These are phyloP conservation scores for Cheilosia grossa DNA, from an alignment of 2,888 invertebrate genomes.

Conservation along the genomic window DNA sequence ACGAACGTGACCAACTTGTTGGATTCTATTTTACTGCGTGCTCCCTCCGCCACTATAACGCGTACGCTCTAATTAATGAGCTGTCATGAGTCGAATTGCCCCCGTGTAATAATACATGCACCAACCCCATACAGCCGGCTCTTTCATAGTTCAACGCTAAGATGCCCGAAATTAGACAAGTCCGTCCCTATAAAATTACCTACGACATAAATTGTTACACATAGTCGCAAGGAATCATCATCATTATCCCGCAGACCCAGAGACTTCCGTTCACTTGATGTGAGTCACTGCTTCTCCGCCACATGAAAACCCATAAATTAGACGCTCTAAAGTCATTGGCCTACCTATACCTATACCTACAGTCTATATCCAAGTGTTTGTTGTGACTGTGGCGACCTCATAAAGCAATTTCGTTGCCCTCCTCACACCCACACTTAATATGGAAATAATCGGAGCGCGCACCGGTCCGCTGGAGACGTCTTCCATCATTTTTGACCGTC, in stretches of 20 bases:
- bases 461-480: conserved; percentile 70
- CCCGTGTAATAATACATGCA: conserved; percentile 12
- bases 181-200: conserved; percentile 43
- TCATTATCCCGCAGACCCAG: conserved; percentile 20
- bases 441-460: conserved; percentile 69
- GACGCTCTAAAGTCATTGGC: conserved; percentile 56
- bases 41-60: conserved; percentile 2
- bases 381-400: conserved; percentile 50
- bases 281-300: conserved; percentile 12
- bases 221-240: background rate
- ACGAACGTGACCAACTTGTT: conserved; percentile 37
- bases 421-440: conserved; percentile 23
- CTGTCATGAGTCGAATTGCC: conserved; percentile 58
- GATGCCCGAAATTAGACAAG: conserved; percentile 14
- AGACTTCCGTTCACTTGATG: conserved; percentile 52
- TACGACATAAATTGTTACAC: conserved; percentile 26
- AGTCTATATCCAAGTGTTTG: background rate
- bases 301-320: conserved; percentile 58
- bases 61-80: conserved; percentile 58
- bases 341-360: background rate
- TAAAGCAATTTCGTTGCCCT: conserved; percentile 42
- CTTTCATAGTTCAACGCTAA: conserved; percentile 1
- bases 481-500: conserved; percentile 63
- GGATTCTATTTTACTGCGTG: conserved; percentile 48
- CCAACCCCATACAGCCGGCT: background rate